Percentiles rank a stretch among this genome's conserved stretches.
These are phyloP conservation scores for Agrotis exclamationis DNA, from an alignment of 2,888 invertebrate genomes.

Conservation along the genomic window DNA sequence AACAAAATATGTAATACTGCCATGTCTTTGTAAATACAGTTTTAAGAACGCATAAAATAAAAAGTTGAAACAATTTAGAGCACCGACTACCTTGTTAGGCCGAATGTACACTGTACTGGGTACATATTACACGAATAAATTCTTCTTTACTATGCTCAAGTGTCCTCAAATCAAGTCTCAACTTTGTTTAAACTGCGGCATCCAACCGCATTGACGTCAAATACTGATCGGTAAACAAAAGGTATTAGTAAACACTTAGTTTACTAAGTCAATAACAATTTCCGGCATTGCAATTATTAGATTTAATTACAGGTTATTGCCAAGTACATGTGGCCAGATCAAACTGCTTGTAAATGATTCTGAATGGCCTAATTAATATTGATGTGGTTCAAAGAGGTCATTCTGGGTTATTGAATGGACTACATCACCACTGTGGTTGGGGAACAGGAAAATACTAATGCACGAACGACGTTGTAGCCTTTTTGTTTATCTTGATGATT, in stretches of 20 bases:
- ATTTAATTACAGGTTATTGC: conserved; percentile 14
- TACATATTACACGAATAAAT: background rate
- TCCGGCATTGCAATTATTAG: conserved; percentile 20
- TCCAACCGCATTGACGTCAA: conserved; percentile 59
- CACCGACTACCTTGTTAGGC: background rate
- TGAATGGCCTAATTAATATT: conserved; percentile 3
- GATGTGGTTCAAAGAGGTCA: conserved; percentile 29
- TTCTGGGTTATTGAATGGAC: conserved; percentile 39
- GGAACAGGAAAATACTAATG: conserved; percentile 54
- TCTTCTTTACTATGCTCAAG: conserved; percentile 6
- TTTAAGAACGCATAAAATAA: background rate
- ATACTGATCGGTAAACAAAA: conserved; percentile 31
- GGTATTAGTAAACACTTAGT: conserved; percentile 19
- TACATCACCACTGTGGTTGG: conserved; percentile 35
- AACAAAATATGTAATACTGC: background rate
- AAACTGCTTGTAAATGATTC: conserved; percentile 11
- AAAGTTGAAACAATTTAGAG: background rate
- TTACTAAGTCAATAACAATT: conserved; percentile 23
- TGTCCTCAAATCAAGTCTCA: conserved; percentile 1
- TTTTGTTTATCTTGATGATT: conserved; percentile 45
- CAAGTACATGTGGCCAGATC: conserved; percentile 15
- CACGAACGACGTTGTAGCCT: conserved; percentile 19
- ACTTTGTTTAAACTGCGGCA: background rate
- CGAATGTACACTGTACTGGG: background rate
- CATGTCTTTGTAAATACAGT: conserved; percentile 5